Conservation (phyloP, 2,113 vertebrate species). For the Vicugna pacos region DNA sequence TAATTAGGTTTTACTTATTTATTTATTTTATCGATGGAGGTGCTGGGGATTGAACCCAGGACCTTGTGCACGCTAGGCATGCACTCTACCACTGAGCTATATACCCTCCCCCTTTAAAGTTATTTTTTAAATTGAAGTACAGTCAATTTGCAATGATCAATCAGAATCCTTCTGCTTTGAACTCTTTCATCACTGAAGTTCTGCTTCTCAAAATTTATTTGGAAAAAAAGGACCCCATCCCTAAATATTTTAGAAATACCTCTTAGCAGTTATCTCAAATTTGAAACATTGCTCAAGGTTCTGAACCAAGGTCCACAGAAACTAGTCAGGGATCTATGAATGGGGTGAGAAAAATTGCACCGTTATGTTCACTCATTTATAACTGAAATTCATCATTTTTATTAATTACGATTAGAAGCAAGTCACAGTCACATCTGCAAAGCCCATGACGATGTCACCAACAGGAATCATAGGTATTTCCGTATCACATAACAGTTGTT, state of each 20-base stretch:
- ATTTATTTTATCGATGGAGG: too few species aligned
- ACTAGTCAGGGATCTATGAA: not conserved
- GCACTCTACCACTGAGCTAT: too few species aligned
- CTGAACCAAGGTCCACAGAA: not conserved
- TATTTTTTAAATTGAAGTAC: too few species aligned
- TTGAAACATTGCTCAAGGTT: not conserved
- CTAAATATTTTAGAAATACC: not conserved
- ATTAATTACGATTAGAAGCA: not conserved
- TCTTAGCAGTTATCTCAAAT: not conserved
- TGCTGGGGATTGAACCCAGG: too few species aligned
- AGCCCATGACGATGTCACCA: not conserved
- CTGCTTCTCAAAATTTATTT: not conserved
- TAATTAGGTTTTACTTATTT: too few species aligned
- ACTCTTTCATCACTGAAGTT: not conserved
- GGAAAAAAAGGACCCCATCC: not conserved
- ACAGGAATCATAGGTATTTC: not conserved
- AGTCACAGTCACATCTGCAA: not conserved
- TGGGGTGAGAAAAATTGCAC: not conserved
- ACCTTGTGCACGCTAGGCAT: too few species aligned
- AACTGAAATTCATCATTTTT: not conserved
- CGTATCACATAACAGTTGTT: not conserved
- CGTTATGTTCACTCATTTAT: not conserved
- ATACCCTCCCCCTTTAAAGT: too few species aligned
- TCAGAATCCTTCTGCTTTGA: not conserved
- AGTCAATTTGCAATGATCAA: not conserved